phyloP scores from a whole-genome alignment of 1,140 invertebrate species.

The Telenomus remus region DNA sequence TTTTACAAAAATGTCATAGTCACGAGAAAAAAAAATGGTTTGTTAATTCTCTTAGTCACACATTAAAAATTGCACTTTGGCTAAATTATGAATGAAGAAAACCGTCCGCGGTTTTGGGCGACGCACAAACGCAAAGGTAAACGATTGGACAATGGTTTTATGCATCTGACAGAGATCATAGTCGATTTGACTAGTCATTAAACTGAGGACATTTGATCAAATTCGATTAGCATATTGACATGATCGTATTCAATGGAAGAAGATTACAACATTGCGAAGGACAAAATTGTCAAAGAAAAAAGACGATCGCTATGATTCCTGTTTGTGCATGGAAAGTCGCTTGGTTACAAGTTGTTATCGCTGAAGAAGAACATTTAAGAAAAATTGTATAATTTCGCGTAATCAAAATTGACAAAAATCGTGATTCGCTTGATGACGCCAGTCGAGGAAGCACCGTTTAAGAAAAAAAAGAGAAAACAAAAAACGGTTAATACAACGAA shows the following conservation, averaged over 20 bases:
- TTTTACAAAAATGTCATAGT: constrained; percentile 9
- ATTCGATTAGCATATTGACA: not conserved
- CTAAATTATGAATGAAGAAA: constrained; percentile 22
- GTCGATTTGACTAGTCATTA: constrained; percentile 32
- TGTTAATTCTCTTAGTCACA: constrained; percentile 32
- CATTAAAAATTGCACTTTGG: constrained; percentile 48
- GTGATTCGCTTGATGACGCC: constrained; percentile 7
- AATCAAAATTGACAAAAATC: not conserved
- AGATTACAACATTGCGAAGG: not conserved
- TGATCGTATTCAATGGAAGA: not conserved
- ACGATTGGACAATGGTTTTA: constrained; percentile 6
- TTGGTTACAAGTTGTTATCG: too few relatives aligned
- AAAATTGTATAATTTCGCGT: too few relatives aligned
- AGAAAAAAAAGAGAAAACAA: constrained; percentile 12
- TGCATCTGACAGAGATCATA: constrained; percentile 29
- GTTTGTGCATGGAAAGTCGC: not conserved
- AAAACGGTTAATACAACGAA: not conserved
- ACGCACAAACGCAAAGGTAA: constrained; percentile 4
- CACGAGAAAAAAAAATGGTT: constrained; percentile 11
- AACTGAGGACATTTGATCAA: not conserved
- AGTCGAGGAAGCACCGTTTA: constrained; percentile 26
- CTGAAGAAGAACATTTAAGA: too few relatives aligned
- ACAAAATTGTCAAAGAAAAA: not conserved
- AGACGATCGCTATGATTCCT: constrained; percentile 14
- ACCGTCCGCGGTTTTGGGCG: constrained; percentile 4